Conservation (phyloP, 2,113 vertebrate genomes). For the Microcebus jonahi region DNA sequence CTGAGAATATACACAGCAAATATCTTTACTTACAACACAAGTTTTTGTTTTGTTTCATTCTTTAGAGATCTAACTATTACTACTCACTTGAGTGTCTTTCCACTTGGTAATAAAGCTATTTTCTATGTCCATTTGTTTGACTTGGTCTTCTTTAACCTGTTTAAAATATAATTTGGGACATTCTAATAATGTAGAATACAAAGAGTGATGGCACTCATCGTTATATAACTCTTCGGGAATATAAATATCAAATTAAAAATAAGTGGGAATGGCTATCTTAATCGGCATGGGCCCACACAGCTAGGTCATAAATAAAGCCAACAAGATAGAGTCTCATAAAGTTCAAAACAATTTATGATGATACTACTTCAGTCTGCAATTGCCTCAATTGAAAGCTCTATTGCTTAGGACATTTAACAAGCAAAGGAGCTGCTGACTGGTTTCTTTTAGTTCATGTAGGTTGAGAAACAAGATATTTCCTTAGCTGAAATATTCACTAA, state of each 20-base stretch:
- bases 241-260: conserved; percentile 10
- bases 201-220: conserved; percentile 46
- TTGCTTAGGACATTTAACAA: not conserved
- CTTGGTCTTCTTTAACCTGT: conserved; percentile 96
- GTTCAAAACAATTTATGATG: not conserved
- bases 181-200: conserved; percentile 69
- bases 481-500: conserved; percentile 31
- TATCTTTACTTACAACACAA: conserved; percentile 50
- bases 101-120: conserved; percentile 96
- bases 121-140: conserved; percentile 98
- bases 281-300: not conserved
- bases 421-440: not conserved
- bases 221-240: conserved; percentile 44
- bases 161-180: conserved; percentile 78
- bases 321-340: not conserved
- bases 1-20: conserved; percentile 60
- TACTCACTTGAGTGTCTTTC: conserved; percentile 94
- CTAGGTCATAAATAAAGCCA: conserved; percentile 15
- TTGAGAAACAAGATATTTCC: not conserved
- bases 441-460: not conserved
- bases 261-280: conserved; percentile 50
- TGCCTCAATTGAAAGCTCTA: not conserved
- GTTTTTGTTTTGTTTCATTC: conserved; percentile 5
- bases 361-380: not conserved
- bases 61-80: conserved; percentile 47